Evolutionary conservation across 2,797 vertebrate species (phyloP), one percentile per base, ranked within the genome.

Genomic region (Sparus aurata): DNA sequence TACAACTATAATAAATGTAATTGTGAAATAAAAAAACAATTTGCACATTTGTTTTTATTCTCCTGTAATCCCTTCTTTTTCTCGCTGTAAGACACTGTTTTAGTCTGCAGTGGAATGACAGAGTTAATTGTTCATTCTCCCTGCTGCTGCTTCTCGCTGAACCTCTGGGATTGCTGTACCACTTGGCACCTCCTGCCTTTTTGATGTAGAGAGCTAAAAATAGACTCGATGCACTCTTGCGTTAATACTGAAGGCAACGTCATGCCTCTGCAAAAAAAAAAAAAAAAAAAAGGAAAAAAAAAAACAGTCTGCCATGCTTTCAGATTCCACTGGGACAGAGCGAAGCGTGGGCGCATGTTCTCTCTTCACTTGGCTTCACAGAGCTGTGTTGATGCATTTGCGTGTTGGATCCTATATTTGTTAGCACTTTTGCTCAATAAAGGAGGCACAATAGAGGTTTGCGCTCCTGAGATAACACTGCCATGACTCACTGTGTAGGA

Each of bases 201-300:
- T 12, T 80, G 57, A 86, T 75, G 66, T 52, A 13, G 52, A 8
- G 52, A 22, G 73, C 79, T 90, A 89, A 88, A 91, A 90, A 87
- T 90, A 89, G 70, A 46, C 23, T 12, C 16, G 18, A 50, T 34
- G 68, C 43, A 34, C 57, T 53, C 69, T 23, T 20, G 13, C 0
- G 22, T 68, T 70, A 4, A 66, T 38, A 43, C 45, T 67, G 70
- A 1, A 74, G 8, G 1, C 68, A 64, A 0, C 67, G 52, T 80
- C 70, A 75, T 27, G 63, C 70, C 66, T 67, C 64, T 55, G 15
- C 43, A 61, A 2, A 30, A 22, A 5, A 62, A 43, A 46, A 27
- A 55, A 5, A n/a, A n/a, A n/a, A n/a, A n/a, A n/a, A n/a, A n/a
- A n/a, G n/a, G n/a, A 25, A 25, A 25, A 3, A 27, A 27, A 27